Base-by-base conservation (phyloP, 1,140 invertebrate genomes). In the Gryon sp. region DNA sequence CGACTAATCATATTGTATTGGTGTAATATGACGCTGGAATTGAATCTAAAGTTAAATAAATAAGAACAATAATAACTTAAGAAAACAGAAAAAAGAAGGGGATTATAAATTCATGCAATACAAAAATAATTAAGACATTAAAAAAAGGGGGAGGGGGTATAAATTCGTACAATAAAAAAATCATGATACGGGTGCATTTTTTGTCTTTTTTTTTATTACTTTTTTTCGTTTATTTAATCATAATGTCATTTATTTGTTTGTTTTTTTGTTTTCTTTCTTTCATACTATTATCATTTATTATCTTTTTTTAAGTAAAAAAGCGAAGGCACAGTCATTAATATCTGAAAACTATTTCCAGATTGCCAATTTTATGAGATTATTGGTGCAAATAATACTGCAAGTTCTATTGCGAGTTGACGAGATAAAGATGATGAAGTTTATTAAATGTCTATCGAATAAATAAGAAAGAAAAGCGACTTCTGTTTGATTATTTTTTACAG, bases 381-480 rank as follows among this genome's bases (percentile, higher is more conserved):
- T 80, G 40, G 34, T 84, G 76, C 63, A 78, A 80, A 82, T 86
- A 85, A 86, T 86, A 85, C 84, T 86, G 84, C 65, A 41, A 79
- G 36, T 73, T 76, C 48, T 81, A 59, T 81, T 77, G 53, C 53
- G 28, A 46, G 22, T 57, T 62, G n/a, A 55, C 9, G 12, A 26
- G 34, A 18, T 20, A 62, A n/a, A 48, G 20, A 68, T 28, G 43
- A 73, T 16, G 16, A 48, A 0, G 38, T 20, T 22, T n/a, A n/a
- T n/a, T 32, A 34, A 1, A 34, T 34, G 4, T 40, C 8, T 59
- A 41, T 26, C 4, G 16, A 50, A 62, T 50, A 63, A 75, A 68
- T 55, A 68, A 53, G 11, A 48, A 73, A n/a, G n/a, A 40, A 11
- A 60, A 59, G 38, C 43, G 34, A 26, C 15, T 1, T 26, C 14